Conservation (phyloP, 2,888 invertebrate genomes). For the Hanleya hanleyi region DNA sequence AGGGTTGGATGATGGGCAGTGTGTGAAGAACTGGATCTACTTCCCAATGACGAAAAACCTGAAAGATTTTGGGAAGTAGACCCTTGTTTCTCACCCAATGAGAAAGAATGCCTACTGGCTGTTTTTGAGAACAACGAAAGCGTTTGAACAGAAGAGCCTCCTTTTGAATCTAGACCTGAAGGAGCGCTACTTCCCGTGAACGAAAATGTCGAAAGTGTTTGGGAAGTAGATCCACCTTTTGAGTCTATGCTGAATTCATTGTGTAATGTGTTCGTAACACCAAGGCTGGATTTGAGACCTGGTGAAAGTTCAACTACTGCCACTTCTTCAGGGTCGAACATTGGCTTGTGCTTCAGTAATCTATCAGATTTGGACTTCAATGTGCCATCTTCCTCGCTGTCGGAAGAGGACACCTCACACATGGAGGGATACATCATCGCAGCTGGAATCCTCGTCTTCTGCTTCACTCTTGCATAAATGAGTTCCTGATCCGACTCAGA, state of each 20-base stretch:
- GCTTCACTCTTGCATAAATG: constrained; percentile 58
- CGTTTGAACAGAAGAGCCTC: too few relatives aligned
- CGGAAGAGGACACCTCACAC: constrained; percentile 45
- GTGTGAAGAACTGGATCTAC: not conserved
- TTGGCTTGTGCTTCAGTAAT: not conserved
- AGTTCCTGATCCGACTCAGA: constrained; percentile 66
- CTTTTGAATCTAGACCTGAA: too few relatives aligned
- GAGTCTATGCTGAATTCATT: not conserved
- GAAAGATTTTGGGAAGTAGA: constrained; percentile 2
- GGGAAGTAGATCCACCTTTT: not conserved
- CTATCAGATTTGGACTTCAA: constrained; percentile 16
- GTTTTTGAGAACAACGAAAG: too few relatives aligned
- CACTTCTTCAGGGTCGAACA: not conserved
- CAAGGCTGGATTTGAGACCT: not conserved
- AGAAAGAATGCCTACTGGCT: too few relatives aligned
- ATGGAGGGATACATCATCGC: constrained; percentile 60
- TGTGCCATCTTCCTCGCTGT: constrained; percentile 50
- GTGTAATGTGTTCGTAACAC: not conserved
- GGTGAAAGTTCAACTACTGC: constrained; percentile 2
- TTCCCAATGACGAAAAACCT: not conserved
- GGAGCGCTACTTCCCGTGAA: not conserved
- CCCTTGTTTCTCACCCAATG: too few relatives aligned
- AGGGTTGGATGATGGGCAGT: not conserved
- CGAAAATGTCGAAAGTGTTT: constrained; percentile 4
- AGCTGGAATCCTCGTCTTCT: constrained; percentile 58